Evolutionary conservation across 2,113 vertebrate species (phyloP), one percentile per base, ranked within the genome.

Genomic region (Plotosus lineatus): DNA sequence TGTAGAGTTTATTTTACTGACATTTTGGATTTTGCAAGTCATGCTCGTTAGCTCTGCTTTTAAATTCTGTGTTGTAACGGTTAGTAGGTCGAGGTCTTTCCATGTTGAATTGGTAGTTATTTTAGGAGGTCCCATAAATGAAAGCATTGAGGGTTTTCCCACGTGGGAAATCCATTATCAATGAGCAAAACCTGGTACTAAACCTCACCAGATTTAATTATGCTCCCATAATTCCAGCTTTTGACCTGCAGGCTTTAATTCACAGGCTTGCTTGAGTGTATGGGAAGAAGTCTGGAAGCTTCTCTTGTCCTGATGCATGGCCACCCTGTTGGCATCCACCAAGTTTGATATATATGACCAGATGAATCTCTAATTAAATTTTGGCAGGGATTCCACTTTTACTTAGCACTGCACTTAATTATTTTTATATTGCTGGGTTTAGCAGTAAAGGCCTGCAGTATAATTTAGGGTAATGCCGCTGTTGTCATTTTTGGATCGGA

Each of bases 301-400:
- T 90, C 88, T 87, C 94, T 92, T 89, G 86, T 88, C 85, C 87
- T 95, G 93, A 95, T 94, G 91, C 93, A 94, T 90, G 91, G 92
- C 92, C 90, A 92, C 93, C 93, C 94, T 92, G 92, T 91, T 95
- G 95, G 95, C 95, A 95, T 92, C 92, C 92, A 94, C 93, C 95
- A 94, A 96, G 93, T 89, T 92, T 96, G 95, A 96, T 96, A 94
- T 96, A 95, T 95, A 92, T 85, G 89, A 90, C 88, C 89, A 90
- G 94, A 95, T 95, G 95, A 95, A 95, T 95, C 94, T 94, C 93
- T 96, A 95, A 97, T 96, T 96, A 96, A 93, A 91, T 93, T 94
- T 95, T 96, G 95, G 94, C 94, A 95, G 91, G 78, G 83, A 90
- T 91, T 92, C 92, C 85, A 89, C 90, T 92, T 91, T 91, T 94